Evolutionary conservation across 2,797 vertebrate species (phyloP), one percentile per base, ranked within the genome.

Genomic region (Lutjanus campechanus): DNA sequence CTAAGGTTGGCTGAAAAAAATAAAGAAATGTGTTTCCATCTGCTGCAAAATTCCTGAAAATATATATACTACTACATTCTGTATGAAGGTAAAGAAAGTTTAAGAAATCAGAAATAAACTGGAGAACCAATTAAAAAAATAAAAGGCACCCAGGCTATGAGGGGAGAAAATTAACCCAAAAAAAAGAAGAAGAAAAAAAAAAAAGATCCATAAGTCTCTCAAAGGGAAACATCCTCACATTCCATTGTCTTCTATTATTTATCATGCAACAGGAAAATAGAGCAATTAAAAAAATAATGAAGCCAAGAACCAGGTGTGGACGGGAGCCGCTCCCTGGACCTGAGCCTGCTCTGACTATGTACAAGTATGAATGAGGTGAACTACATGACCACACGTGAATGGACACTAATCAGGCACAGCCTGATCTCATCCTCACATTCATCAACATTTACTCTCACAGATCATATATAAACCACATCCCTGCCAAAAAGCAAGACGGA

Each of bases 321-420:
- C 19, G n/a, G 83, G 65, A 76, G 67, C 76, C 74, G 22, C 63
- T 83, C 71, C 87, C 88, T 87, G 88, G 86, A 86, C 87, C 78
- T 70, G 69, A 93, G 88, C 86, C 77, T 86, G 81, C 71, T 91
- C 77, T 75, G 78, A 87, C 83, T 94, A 93, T 92, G 75, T 91
- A 93, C 86, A 94, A 76, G 70, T 76, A 86, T 80, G 83, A 79
- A 77, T 74, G 55, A 69, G 25, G 56, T 59, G 47, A 69, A 81
- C 70, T 82, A 87, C 70, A 69, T 73, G 73, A 61, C 65, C 71
- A 83, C 60, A 64, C 74, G 70, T 55, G 47, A 85, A 85, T 71
- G 70, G 65, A 81, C 63, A 50, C 71, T 51, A 19, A 54, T 79
- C 87, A 87, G 79, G 78, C 87, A 74, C 88, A 76, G 80, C 81